phyloP scores from a whole-genome alignment of 2,113 vertebrate genomes.

The Crypturellus undulatus region DNA sequence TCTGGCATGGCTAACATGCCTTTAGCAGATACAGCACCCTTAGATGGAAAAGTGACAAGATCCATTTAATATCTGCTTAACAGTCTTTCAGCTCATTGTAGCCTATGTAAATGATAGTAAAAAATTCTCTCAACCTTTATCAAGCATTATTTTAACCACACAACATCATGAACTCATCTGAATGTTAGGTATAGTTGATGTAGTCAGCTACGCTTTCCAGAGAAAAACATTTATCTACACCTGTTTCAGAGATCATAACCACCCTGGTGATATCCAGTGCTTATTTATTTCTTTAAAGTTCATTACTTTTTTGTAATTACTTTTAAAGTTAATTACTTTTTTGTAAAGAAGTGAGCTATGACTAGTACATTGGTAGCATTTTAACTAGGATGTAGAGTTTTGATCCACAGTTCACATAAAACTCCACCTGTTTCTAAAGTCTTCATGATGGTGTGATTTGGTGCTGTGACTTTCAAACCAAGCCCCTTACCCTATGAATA shows the following conservation, averaged over 20 bases:
- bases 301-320: neutral
- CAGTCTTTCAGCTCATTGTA: neutral
- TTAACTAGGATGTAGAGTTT: neutral
- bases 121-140: neutral
- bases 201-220: neutral
- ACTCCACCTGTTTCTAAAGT: neutral
- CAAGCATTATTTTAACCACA: neutral
- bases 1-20: neutral
- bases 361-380: rapidly evolving
- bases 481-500: slow-evolving; percentile 93
- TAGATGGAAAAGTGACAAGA: neutral
- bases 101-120: neutral
- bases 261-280: neutral
- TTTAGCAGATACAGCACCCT: neutral
- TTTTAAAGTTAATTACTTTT: neutral
- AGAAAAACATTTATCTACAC: neutral
- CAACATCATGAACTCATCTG: neutral
- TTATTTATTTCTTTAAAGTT: neutral
- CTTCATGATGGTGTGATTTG: neutral
- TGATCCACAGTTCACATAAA: neutral
- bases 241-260: neutral
- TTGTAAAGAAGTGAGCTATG: neutral
- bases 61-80: neutral
- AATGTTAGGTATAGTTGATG: neutral
- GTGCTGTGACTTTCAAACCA: neutral